Base-by-base conservation (phyloP, 2,797 vertebrate genomes). In the Poecilia wingei region DNA sequence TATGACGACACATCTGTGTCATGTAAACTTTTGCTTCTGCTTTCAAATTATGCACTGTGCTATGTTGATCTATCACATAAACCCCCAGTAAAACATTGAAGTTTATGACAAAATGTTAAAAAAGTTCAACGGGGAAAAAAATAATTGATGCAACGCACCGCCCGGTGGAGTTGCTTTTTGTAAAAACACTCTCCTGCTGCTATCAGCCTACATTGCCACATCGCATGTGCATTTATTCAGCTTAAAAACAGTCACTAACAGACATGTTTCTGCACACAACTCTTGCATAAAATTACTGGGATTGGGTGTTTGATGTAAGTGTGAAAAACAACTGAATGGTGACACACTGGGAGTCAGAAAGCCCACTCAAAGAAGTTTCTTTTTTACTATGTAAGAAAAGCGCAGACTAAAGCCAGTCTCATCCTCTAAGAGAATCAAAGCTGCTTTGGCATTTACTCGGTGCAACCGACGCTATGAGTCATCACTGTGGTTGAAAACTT, bases 391-490 rank as follows among this genome's bases (percentile, higher is more conserved):
- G n/a, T 57, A 10, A 74, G 69, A 78, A 68, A 81, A 77, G 68
- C 43, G 46, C 18, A 69, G 61, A 78, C 68, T 73, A 68, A 81
- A 81, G 36, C 68, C 68, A 77, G 36, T 71, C 57, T 80, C 74
- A 72, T 84, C 72, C 55, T 59, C 69, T 4, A 53, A 74, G 68
- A 82, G 36, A 86, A 66, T 75, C 51, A 69, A 69, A 84, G 70
- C 79, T 79, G 80, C 74, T 77, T 43, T 83, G 82, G 71, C 83
- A 87, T 84, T 87, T 89, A 45, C 68, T 51, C 45, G 43, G 25
- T 55, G 66, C 72, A 75, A 57, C 57, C 49, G 53, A 45, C 53
- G 22, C 57, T 66, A 25, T 81, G 76, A 82, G 64, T 74, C 78
- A 76, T 47, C 59, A 22, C 70, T 8, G 78, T 7, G 2, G 28